Conservation (phyloP, 2,888 invertebrate species). For the Conops quadrifasciatus region DNA sequence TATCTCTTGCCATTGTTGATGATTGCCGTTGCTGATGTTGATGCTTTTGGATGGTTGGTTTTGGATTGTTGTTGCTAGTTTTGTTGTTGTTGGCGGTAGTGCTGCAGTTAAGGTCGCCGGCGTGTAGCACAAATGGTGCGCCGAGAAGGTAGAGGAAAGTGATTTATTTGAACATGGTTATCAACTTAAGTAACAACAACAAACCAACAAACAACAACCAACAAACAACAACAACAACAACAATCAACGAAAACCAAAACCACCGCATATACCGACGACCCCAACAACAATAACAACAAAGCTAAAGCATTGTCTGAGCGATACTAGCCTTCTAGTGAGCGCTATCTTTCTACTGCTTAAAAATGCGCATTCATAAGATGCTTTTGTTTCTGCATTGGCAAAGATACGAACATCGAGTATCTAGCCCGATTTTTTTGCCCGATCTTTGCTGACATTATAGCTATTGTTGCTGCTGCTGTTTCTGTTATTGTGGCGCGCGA, state of each 20-base stretch:
- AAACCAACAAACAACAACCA: conserved; percentile 48
- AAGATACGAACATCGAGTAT: too few relatives aligned
- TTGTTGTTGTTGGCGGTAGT: conserved; percentile 3
- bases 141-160: conserved; percentile 57
- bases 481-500: background rate
- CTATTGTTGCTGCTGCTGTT: conserved; percentile 39
- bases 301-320: too few relatives aligned
- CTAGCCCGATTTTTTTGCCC: too few relatives aligned
- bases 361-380: conserved; percentile 5
- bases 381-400: too few relatives aligned
- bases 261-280: conserved; percentile 12
- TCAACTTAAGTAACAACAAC: conserved; percentile 63
- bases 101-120: background rate
- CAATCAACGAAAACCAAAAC: conserved; percentile 5
- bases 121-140: conserved; percentile 45
- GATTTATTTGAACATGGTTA: conserved; percentile 65
- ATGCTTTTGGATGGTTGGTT: conserved; percentile 1
- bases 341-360: conserved; percentile 32
- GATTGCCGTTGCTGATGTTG: conserved; percentile 29
- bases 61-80: conserved; percentile 6
- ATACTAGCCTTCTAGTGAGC: too few relatives aligned
- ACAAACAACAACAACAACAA: conserved; percentile 38
- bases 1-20: conserved; percentile 32
- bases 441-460: too few relatives aligned
- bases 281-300: conserved; percentile 12